These are phyloP conservation scores for Ophion ventricosus DNA, from an alignment of 2,888 invertebrate genomes.

Conservation along the genomic window DNA sequence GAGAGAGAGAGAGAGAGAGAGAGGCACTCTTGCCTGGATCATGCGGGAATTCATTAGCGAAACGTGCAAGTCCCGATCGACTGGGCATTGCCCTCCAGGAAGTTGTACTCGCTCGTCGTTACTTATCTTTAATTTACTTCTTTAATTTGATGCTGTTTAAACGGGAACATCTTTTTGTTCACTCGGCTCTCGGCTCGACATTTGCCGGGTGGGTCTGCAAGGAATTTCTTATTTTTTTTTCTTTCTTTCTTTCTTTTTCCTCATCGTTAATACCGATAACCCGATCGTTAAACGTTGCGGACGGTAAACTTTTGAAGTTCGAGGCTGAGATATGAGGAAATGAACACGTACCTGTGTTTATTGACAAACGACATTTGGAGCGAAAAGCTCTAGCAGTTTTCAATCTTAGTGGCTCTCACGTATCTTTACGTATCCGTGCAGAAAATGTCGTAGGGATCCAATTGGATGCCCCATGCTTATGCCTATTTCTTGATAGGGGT, in stretches of 20 bases:
- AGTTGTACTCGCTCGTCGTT: constrained; percentile 45
- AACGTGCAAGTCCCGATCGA: constrained; percentile 46
- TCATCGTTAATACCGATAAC: background rate
- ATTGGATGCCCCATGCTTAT: too few species aligned
- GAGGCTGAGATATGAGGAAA: too few species aligned
- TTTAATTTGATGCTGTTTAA: constrained; percentile 40
- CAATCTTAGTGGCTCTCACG: too few species aligned
- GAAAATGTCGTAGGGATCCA: too few species aligned
- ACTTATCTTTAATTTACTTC: constrained; percentile 60
- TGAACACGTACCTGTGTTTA: too few species aligned
- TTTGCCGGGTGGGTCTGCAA: background rate
- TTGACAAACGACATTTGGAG: too few species aligned
- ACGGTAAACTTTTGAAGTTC: background rate
- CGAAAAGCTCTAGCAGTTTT: too few species aligned
- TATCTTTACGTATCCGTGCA: too few species aligned
- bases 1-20: background rate
- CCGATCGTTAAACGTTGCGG: background rate
- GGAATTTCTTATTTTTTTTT: constrained; percentile 1
- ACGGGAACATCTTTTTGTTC: constrained; percentile 24
- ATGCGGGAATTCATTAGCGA: constrained; percentile 64
- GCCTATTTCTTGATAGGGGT: too few species aligned
- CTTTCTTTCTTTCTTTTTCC: background rate
- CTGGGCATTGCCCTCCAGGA: constrained; percentile 41
- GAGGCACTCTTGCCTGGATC: constrained; percentile 41
- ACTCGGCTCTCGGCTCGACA: background rate